Evolutionary conservation across 2,113 vertebrate genomes (phyloP), one percentile per base, ranked within the genome.

Genomic region (Colossoma macropomum): DNA sequence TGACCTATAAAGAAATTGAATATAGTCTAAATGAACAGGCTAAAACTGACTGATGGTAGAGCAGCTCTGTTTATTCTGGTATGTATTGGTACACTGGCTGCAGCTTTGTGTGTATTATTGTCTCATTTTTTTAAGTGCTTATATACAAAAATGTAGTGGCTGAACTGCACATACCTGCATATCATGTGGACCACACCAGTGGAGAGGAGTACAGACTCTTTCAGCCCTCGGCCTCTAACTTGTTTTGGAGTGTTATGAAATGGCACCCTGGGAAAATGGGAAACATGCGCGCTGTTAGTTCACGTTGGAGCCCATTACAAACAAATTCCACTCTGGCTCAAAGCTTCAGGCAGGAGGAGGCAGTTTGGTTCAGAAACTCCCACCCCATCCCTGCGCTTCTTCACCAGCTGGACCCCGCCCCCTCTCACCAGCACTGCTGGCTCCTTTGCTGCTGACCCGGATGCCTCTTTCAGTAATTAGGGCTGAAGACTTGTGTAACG

Each of bases 221-320:
- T 0, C 6, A 77, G 7, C 76, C 21, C n/a, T 65, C 32, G 38
- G 2, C 59, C 11, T 1, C 9, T 16, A 0, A 4, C 23, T 10
- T 75, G 4, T 1, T 52, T 71, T 66, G 4, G n/a, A 76, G 65
- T 45, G 69, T 85, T 87, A 66, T 34, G 75, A 86, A 91, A 87
- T 81, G 73, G 66, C 81, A 77, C 79, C 83, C 70, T 56, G 77
- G 87, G 85, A 86, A 91, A 90, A 91, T 88, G 59, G 80, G 74
- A 88, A 89, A 79, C 86, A 89, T 85, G 82, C 76, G 12, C 59
- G 81, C 19, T 85, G 4, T 52, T 19, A 5, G 86, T 78, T 84
- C 45, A 10, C 80, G 69, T 79, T 83, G 86, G 85, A 88, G 89
- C 45, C 75, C 3, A 74, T 77, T 81, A 77, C 32, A 71, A 86